These are phyloP conservation scores for Metallyticus violacea DNA, from an alignment of 2,888 invertebrate species.

Conservation along the genomic window DNA sequence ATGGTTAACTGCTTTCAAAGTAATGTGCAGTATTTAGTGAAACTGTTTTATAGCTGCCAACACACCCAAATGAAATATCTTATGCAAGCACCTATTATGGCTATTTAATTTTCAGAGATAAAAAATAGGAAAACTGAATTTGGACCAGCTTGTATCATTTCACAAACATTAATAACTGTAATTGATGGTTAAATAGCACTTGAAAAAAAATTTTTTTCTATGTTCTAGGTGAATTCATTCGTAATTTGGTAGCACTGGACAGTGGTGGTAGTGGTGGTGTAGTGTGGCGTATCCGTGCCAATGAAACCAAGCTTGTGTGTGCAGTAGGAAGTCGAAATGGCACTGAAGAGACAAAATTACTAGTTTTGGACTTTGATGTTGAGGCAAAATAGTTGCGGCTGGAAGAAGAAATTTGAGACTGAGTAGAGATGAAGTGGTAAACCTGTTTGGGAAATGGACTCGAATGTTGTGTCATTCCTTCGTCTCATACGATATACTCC, in stretches of 20 bases:
- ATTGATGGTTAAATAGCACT: no score
- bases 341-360: slow-evolving; percentile 96
- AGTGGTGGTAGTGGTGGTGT: slow-evolving; percentile 98
- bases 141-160: no score
- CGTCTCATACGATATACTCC: neutral
- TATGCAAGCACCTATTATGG: no score
- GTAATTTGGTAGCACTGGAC: slow-evolving; percentile 89
- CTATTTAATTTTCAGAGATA: no score
- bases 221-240: slow-evolving; percentile 76
- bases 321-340: slow-evolving; percentile 98
- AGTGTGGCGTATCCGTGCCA: slow-evolving; percentile 96
- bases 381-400: slow-evolving; percentile 49
- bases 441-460: neutral
- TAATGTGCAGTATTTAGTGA: no score
- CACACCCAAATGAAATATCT: no score
- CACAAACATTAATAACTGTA: no score
- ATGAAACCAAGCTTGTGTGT: slow-evolving; percentile 94
- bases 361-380: slow-evolving; percentile 95
- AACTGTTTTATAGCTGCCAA: no score
- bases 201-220: no score
- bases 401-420: neutral
- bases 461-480: neutral
- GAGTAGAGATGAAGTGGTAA: neutral
- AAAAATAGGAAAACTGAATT: no score
- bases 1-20: no score